Evolutionary conservation across 2,797 vertebrate genomes (phyloP).

Genomic region (Caiman crocodilus): DNA sequence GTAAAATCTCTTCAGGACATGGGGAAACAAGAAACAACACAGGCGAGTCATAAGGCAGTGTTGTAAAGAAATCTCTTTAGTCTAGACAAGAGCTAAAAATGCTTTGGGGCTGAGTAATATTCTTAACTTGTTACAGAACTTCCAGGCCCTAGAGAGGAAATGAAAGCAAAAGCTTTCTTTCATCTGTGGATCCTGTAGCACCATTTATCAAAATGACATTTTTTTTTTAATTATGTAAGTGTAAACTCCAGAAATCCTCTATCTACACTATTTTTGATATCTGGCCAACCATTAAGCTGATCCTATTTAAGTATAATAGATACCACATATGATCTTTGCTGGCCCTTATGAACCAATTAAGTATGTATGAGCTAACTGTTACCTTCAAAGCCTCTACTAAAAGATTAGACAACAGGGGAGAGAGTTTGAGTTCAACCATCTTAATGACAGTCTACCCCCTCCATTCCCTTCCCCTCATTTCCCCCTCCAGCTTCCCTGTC

Average conservation of each 20-base stretch:
- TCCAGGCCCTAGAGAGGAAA: background rate
- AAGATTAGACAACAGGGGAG: background rate
- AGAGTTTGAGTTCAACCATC: background rate
- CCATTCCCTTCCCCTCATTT: background rate
- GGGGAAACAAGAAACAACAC: background rate
- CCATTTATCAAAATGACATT: background rate
- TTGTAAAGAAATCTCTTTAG: background rate
- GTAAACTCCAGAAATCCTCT: background rate
- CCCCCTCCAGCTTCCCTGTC: background rate
- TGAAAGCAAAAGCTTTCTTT: conserved; percentile 40
- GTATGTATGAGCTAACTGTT: background rate
- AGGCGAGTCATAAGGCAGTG: background rate
- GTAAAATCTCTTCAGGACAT: background rate
- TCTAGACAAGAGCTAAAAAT: conserved; percentile 29
- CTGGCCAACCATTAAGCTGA: background rate
- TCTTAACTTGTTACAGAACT: conserved; percentile 22
- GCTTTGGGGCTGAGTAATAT: background rate
- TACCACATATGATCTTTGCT: background rate
- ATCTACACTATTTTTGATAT: background rate
- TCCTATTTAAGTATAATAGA: background rate
- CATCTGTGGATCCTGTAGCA: conserved; percentile 21
- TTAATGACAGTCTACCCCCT: background rate
- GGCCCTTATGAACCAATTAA: background rate
- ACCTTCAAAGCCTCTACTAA: conserved; percentile 23
- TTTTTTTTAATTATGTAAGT: background rate